A percentile compares a stretch with the other conserved stretches of the same genome.
Conservation (phyloP, 1,140 invertebrate genomes). For the Geopemphigus sp. region DNA sequence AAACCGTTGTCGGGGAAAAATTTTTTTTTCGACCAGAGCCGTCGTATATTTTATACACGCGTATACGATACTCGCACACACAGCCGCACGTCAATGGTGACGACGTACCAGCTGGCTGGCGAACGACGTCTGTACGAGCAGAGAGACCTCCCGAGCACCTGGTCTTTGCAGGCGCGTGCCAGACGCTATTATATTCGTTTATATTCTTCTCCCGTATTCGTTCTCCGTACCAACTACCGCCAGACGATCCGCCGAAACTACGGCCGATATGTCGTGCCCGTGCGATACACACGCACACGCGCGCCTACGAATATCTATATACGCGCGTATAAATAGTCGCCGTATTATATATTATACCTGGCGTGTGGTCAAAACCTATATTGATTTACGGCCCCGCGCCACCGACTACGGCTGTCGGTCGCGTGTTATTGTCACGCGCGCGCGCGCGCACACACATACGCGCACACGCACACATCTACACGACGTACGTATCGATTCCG, state of each 20-base stretch:
- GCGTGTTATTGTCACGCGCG: not conserved
- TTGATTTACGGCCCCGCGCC: not conserved
- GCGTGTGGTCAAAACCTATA: constrained; percentile 30
- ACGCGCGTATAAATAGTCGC: no score
- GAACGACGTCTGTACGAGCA: constrained; percentile 12
- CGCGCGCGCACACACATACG: no score
- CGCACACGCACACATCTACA: no score
- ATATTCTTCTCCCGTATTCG: not conserved
- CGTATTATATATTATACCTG: constrained; percentile 1
- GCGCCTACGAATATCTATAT: no score
- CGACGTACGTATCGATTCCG: constrained; percentile 16
- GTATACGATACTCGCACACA: not conserved
- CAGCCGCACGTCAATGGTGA: not conserved
- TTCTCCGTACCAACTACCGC: not conserved
- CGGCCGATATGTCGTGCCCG: no score
- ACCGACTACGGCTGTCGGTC: not conserved
- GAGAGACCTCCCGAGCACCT: constrained; percentile 27
- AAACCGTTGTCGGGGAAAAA: constrained; percentile 6
- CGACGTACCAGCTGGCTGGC: constrained; percentile 13
- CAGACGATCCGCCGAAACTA: constrained; percentile 6
- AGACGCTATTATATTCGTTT: not conserved
- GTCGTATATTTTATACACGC: not conserved
- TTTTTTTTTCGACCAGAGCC: not conserved
- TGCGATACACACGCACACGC: no score
- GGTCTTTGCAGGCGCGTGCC: constrained; percentile 42